phyloP scores from a whole-genome alignment of 2,113 vertebrate species.

The Podiceps cristatus region DNA sequence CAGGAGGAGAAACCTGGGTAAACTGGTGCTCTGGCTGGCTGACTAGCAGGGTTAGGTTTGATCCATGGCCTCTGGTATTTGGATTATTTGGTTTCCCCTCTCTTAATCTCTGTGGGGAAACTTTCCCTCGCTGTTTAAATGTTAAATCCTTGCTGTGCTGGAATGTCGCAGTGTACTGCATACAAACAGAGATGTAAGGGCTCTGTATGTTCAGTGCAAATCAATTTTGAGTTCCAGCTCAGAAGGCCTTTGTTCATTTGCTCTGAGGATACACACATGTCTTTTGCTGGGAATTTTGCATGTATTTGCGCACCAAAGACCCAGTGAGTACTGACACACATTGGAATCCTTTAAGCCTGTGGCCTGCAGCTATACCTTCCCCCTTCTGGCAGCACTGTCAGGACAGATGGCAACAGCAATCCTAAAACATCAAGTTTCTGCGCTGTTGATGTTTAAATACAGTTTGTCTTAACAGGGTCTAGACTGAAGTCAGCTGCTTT shows the following conservation, averaged over 20 bases:
- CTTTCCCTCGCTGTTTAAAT: background rate
- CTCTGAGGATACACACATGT: background rate
- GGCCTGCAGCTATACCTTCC: background rate
- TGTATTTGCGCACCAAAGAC: background rate
- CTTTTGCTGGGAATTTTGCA: background rate
- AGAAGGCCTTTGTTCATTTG: background rate
- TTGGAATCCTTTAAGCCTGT: background rate
- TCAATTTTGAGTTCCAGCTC: background rate
- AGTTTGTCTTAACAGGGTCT: background rate
- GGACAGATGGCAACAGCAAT: background rate
- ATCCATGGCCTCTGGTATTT: conserved; percentile 34
- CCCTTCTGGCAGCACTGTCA: background rate
- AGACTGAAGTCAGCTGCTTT: background rate
- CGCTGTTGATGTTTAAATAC: background rate
- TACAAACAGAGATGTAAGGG: conserved; percentile 25
- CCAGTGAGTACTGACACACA: background rate
- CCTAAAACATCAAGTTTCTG: background rate
- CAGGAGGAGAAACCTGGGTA: background rate
- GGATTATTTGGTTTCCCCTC: conserved; percentile 45
- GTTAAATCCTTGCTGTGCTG: background rate
- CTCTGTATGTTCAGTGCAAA: background rate
- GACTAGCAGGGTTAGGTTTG: background rate
- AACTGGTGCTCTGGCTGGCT: background rate
- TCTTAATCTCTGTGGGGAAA: conserved; percentile 27
- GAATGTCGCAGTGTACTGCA: conserved; percentile 23